A percentile compares a stretch with the other conserved stretches of the same genome.
phyloP scores from a whole-genome alignment of 92 coral and sea anemone species.

The Umimayanthus chanpuru region DNA sequence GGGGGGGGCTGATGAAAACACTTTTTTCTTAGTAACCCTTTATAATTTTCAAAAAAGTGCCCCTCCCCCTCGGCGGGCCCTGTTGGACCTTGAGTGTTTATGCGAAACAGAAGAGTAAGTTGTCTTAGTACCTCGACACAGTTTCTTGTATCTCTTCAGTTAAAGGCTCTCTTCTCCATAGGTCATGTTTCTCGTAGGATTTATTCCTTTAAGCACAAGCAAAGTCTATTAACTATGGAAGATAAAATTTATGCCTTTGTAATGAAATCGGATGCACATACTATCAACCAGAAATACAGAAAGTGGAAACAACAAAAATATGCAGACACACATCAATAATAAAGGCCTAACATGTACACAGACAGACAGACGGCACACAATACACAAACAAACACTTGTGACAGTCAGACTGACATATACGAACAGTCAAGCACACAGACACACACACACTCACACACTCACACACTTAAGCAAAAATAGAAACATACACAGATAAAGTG shows the following conservation, averaged over 20 bases:
- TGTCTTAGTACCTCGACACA: not conserved
- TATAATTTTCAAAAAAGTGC: too few relatives aligned
- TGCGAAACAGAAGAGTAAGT: too few relatives aligned
- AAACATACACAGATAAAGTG: not conserved
- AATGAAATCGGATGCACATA: not conserved
- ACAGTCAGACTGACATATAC: too few relatives aligned
- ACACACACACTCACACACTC: not conserved
- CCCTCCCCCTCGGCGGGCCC: too few relatives aligned
- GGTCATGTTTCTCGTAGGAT: not conserved
- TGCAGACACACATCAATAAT: not conserved
- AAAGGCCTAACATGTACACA: not conserved
- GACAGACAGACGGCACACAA: not conserved
- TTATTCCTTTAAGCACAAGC: constrained; percentile 1
- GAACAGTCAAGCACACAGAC: too few relatives aligned
- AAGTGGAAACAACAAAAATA: too few relatives aligned
- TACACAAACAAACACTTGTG: too few relatives aligned
- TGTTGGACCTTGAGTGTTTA: too few relatives aligned
- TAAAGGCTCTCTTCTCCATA: not conserved
- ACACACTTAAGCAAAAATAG: not conserved
- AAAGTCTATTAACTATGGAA: too few relatives aligned
- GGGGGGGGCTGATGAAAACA: too few relatives aligned
- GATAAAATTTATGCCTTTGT: not conserved
- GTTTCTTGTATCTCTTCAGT: not conserved
- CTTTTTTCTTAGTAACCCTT: too few relatives aligned
- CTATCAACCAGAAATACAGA: not conserved